Conservation (phyloP, 2,888 invertebrate species). For the Hirudinaria manillensis region DNA sequence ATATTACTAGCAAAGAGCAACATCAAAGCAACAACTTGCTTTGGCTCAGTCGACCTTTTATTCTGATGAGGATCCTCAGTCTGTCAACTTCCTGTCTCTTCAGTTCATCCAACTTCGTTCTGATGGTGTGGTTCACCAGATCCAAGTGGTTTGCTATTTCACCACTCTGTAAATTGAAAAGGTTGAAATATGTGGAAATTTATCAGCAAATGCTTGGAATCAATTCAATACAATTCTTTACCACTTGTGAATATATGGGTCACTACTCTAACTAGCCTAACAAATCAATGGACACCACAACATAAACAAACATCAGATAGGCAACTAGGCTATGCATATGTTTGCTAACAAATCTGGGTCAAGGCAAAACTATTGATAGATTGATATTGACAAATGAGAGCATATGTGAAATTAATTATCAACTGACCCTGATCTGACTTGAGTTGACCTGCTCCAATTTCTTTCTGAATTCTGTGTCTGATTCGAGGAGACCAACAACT, state of each 20-base stretch:
- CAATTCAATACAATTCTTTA: not conserved
- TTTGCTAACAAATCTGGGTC: no score
- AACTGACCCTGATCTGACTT: constrained; percentile 66
- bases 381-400: not conserved
- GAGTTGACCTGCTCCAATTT: constrained; percentile 50
- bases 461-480: constrained; percentile 61
- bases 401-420: not conserved
- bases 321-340: no score
- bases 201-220: not conserved
- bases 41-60: constrained; percentile 31
- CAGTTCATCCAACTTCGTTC: constrained; percentile 81
- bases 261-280: no score
- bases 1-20: not conserved
- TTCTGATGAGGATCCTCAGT: constrained; percentile 53
- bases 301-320: no score
- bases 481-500: constrained; percentile 80
- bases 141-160: constrained; percentile 84
- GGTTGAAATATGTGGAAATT: constrained; percentile 4
- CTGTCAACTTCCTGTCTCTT: constrained; percentile 81
- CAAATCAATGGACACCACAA: no score
- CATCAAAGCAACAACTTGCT: constrained; percentile 24
- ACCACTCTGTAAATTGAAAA: constrained; percentile 66
- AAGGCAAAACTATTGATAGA: no score
- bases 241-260: not conserved
- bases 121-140: constrained; percentile 78